These are phyloP conservation scores for Phoebastria nigripes DNA, from an alignment of 2,797 vertebrate species.

Conservation along the genomic window DNA sequence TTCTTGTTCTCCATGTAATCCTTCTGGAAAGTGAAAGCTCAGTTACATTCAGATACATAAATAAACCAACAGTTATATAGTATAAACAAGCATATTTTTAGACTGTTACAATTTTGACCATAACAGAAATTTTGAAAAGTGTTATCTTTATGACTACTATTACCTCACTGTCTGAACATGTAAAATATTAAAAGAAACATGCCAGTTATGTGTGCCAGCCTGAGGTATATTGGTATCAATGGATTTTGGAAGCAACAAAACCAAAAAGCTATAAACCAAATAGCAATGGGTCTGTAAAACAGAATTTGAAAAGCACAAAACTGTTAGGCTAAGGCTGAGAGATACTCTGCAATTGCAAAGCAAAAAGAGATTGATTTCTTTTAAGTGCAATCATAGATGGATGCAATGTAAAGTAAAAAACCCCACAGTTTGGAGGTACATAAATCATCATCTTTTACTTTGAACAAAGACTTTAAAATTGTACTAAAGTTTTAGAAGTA, in stretches of 20 bases:
- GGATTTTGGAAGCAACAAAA: neutral
- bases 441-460: neutral
- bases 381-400: neutral
- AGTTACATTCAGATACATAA: neutral
- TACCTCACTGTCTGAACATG: neutral
- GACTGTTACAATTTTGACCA: neutral
- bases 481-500: neutral
- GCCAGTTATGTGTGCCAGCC: neutral
- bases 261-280: neutral
- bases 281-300: neutral
- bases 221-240: neutral
- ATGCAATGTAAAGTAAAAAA: neutral
- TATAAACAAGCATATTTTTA: neutral
- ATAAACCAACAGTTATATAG: neutral
- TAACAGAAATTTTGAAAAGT: neutral
- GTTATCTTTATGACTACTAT: neutral
- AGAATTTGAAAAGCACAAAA: neutral
- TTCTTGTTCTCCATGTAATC: constrained; percentile 91
- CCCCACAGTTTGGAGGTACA: fast-evolving
- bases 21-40: constrained; percentile 74
- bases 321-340: neutral
- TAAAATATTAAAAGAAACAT: neutral
- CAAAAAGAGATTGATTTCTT: neutral
- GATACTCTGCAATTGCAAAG: neutral
- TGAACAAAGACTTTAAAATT: neutral